Conservation (phyloP, 1,140 invertebrate species). For the Panagrolaimus sp. region DNA sequence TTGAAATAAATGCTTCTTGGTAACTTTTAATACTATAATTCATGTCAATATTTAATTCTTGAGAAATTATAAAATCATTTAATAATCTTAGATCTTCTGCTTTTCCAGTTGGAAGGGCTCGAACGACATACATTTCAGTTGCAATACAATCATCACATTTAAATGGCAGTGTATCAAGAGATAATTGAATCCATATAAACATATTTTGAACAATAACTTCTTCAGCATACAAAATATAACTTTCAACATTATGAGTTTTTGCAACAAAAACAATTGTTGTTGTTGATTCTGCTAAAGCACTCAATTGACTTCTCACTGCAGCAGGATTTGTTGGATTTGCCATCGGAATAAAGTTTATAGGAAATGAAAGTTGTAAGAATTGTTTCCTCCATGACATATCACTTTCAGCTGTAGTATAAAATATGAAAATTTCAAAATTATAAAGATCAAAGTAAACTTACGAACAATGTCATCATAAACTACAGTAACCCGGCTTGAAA, state of each 20-base stretch:
- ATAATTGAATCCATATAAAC: constrained; percentile 35
- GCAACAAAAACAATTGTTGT: constrained; percentile 32
- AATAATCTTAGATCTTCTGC: constrained; percentile 27
- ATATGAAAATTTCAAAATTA: not conserved
- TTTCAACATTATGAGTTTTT: constrained; percentile 27
- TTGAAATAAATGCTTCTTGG: constrained; percentile 13
- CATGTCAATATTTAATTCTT: constrained; percentile 26
- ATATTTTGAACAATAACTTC: constrained; percentile 21
- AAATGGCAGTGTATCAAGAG: constrained; percentile 45
- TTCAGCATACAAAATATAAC: constrained; percentile 22
- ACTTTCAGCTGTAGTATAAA: constrained; percentile 19
- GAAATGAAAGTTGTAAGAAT: constrained; percentile 20
- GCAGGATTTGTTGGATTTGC: constrained; percentile 9
- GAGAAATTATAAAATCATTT: constrained; percentile 25
- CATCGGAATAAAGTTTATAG: constrained; percentile 23
- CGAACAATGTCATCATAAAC: constrained; percentile 48
- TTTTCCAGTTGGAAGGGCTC: constrained; percentile 30
- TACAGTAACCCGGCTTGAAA: constrained; percentile 36
- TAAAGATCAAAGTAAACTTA: constrained; percentile 16
- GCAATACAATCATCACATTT: constrained; percentile 46
- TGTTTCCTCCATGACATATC: constrained; percentile 32
- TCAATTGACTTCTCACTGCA: constrained; percentile 21
- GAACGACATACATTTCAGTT: constrained; percentile 34
- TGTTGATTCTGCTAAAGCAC: not conserved
- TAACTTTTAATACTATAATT: constrained; percentile 12